A percentile compares a stretch with the other conserved stretches of the same genome.
Evolutionary conservation across 2,113 vertebrate genomes (phyloP).

Genomic region (Columba janthina): DNA sequence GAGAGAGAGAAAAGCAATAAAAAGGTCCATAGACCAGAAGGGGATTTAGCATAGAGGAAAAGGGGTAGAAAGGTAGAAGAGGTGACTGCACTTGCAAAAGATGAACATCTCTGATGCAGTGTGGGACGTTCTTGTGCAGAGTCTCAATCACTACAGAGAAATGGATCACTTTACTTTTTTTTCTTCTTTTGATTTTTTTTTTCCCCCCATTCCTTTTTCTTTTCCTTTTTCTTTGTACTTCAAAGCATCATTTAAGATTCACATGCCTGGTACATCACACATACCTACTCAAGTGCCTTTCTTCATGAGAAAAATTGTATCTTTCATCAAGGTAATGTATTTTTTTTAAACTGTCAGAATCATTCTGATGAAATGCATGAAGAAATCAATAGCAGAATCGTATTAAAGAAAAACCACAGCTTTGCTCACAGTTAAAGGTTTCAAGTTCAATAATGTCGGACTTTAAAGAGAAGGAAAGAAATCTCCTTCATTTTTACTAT

Average conservation of each 20-base stretch:
- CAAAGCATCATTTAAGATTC: constrained; percentile 1
- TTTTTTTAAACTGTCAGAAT: constrained; percentile 64
- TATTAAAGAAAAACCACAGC: constrained; percentile 65
- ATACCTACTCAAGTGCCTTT: constrained; percentile 29
- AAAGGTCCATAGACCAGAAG: not conserved
- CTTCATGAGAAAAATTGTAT: constrained; percentile 37
- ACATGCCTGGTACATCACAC: constrained; percentile 32
- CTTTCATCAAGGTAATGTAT: constrained; percentile 60
- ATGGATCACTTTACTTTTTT: not conserved
- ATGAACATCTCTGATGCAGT: not conserved
- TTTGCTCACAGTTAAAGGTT: constrained; percentile 54
- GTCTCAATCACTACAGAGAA: not conserved
- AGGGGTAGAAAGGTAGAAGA: not conserved
- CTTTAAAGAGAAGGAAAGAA: constrained; percentile 50
- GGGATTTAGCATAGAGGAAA: not conserved
- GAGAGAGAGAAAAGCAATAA: not conserved
- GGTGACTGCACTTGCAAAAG: not conserved
- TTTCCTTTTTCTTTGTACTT: not conserved
- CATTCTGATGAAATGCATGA: constrained; percentile 59
- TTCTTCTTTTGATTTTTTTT: not conserved
- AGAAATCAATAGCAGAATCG: constrained; percentile 65
- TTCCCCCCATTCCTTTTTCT: too few relatives aligned
- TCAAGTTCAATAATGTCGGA: constrained; percentile 52
- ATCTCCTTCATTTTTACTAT: constrained; percentile 27
- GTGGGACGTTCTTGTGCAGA: not conserved